Evolutionary conservation across 2,888 invertebrate species (phyloP).

Genomic region (Hemaris fuciformis): DNA sequence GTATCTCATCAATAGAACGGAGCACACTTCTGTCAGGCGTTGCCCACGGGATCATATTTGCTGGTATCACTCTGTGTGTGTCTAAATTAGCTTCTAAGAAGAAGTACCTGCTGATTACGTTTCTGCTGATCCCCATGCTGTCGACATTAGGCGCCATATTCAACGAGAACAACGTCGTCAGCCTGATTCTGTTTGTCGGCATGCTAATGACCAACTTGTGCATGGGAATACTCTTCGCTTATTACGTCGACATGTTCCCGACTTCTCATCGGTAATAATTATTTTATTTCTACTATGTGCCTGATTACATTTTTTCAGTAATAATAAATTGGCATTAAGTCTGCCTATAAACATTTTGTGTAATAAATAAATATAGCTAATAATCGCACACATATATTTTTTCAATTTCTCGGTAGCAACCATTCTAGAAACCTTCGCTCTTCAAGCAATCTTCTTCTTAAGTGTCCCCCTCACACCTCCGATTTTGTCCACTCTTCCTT

Average conservation of each 20-base stretch:
- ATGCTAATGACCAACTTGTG: not conserved
- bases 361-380: too few species aligned
- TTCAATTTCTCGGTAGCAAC: too few species aligned
- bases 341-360: too few species aligned
- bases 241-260: slow-evolving; percentile 26
- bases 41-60: slow-evolving; percentile 10
- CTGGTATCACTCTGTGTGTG: slow-evolving; percentile 22
- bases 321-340: too few species aligned
- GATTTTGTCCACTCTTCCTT: too few species aligned
- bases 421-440: too few species aligned
- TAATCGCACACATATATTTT: too few species aligned
- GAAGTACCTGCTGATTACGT: slow-evolving; percentile 20
- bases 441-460: too few species aligned
- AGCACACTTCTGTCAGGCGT: slow-evolving; percentile 1
- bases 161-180: slow-evolving; percentile 21
- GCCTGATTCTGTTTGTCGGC: slow-evolving; percentile 18
- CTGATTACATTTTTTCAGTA: too few species aligned
- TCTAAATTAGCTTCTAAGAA: slow-evolving; percentile 24
- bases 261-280: slow-evolving; percentile 29
- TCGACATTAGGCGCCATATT: slow-evolving; percentile 19
- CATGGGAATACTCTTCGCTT: slow-evolving; percentile 21
- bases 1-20: not conserved
- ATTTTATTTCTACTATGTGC: too few species aligned
- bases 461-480: too few species aligned
- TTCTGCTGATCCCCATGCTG: slow-evolving; percentile 15